Base-by-base conservation (phyloP, 2,888 invertebrate species). In the Diloba caeruleocephala region DNA sequence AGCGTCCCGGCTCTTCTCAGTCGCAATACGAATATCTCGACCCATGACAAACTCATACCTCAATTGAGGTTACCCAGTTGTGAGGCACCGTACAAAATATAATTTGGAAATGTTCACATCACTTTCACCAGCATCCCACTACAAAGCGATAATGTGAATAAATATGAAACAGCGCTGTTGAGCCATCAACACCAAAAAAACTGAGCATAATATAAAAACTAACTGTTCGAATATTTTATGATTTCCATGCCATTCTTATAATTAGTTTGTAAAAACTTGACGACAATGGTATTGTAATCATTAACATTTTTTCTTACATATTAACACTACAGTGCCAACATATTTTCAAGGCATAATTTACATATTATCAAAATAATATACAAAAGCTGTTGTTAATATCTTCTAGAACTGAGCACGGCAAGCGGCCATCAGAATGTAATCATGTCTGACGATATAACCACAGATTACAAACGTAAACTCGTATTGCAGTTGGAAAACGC, bases 31-130 rank as follows among this genome's bases (percentile, higher is more conserved):
- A 41, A 42, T 37, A 10, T 21, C 33, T 36, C 43, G 36, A 36
- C 39, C 33, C 42, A 45, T 51, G 55, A 68, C 68, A 74, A 77
- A 78, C 56, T 65, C 64, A 56, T 65, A 62, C 50, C 41, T 46
- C 63, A 60, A 81, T 82, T 71, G 81, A 72, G 81, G 81, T 81
- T 71, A 82, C 79, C 76, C 61, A 70, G 77, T 74, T 74, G 58
- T 50, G 53, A 53, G 51, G 64, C 56, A 55, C 69, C 67, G 69
- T 59, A 57, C 57, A 61, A 58, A 71, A 71, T 57, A 64, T 72
- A 48, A 67, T 73, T 69, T 58, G 56, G 66, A 76, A 74, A 59
- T 60, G 69, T 65, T 67, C 71, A 42, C 57, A 67, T 74, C 76
- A 82, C 82, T 82, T 82, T 82, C 81, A 79, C 82, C 78, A 60